Evolutionary conservation across 2,888 invertebrate species (phyloP).

Genomic region (Luperina nickerlii): DNA sequence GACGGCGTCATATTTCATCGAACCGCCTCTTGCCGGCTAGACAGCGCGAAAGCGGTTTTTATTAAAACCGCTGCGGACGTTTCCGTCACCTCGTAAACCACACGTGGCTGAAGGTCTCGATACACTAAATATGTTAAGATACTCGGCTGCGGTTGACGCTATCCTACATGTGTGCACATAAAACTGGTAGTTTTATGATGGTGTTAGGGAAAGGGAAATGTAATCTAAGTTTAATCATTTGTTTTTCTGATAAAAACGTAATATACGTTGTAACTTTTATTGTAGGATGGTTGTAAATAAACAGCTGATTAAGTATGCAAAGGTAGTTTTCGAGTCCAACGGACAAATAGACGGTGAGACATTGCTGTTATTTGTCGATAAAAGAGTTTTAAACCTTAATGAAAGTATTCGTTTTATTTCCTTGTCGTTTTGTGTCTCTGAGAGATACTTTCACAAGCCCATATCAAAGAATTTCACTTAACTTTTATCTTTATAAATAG

Average conservation of each 20-base stretch:
- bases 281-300: not conserved
- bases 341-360: not conserved
- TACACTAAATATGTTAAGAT: slow-evolving; percentile 53
- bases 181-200: slow-evolving; percentile 45
- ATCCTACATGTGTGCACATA: slow-evolving; percentile 35
- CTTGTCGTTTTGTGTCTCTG: not conserved
- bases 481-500: slow-evolving; percentile 12
- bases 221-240: slow-evolving; percentile 21
- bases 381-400: not conserved
- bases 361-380: not conserved
- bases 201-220: slow-evolving; percentile 5
- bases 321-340: not conserved
- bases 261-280: not conserved
- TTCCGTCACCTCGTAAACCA: slow-evolving; percentile 72
- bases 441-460: slow-evolving; percentile 1
- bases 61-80: slow-evolving; percentile 70
- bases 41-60: slow-evolving; percentile 67
- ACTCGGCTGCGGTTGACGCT: slow-evolving; percentile 22
- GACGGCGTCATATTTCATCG: slow-evolving; percentile 73
- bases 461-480: slow-evolving; percentile 31
- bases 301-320: not conserved
- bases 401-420: not conserved
- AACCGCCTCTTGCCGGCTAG: slow-evolving; percentile 61
- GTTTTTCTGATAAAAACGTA: not conserved
- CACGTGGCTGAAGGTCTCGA: slow-evolving; percentile 61